These are phyloP conservation scores for Panulirus ornatus DNA, from an alignment of 1,140 invertebrate species.

Conservation along the genomic window DNA sequence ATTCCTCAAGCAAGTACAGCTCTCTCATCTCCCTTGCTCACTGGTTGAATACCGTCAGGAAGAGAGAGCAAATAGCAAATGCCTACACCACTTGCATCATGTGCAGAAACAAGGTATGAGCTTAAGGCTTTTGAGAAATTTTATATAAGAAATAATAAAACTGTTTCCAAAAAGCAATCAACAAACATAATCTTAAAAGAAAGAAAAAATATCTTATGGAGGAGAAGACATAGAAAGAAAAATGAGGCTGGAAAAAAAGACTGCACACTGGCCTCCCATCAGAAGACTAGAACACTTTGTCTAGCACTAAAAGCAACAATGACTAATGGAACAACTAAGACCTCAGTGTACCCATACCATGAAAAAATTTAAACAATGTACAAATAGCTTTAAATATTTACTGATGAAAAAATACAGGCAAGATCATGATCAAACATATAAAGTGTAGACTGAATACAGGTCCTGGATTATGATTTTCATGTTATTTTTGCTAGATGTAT, in stretches of 20 bases:
- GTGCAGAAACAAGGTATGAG: no score
- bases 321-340: background rate
- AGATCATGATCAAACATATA: background rate
- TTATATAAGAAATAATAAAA: no score
- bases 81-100: no score
- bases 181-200: background rate
- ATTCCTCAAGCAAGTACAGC: no score
- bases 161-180: background rate
- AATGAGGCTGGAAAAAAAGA: background rate
- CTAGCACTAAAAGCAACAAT: background rate
- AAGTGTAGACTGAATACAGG: background rate
- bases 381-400: background rate
- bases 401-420: background rate
- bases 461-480: background rate
- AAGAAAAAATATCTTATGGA: background rate
- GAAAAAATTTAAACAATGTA: background rate
- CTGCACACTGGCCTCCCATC: conserved; percentile 2
- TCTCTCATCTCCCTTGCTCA: no score
- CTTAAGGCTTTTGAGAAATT: no score
- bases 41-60: no score
- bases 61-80: no score
- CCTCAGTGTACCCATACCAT: background rate
- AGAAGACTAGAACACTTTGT: background rate
- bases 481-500: background rate
- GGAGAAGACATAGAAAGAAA: background rate